Evolutionary conservation across 1,140 invertebrate genomes (phyloP), one percentile per base, ranked within the genome.

Genomic region (Chelonus insularis): DNA sequence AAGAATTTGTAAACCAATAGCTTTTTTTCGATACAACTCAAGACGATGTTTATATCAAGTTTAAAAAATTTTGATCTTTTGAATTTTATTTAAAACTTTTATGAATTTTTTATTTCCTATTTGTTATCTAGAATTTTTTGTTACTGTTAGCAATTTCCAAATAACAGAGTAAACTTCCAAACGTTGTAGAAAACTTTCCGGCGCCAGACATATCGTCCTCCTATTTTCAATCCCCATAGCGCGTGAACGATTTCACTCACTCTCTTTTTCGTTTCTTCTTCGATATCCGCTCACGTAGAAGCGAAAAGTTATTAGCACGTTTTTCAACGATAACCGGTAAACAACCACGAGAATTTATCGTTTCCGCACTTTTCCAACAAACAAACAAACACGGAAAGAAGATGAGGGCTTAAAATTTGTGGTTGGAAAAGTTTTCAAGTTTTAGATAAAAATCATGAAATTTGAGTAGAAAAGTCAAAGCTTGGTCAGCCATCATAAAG

Each of bases 191-290:
- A 67, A 70, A 69, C 57, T 72, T 72, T 59, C 55, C 58, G 69
- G 68, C 65, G 65, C 69, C 66, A 55, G 34, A 45, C 29, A 55
- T 63, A 39, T 37, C 20, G 54, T 68, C 61, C 67, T 70, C 64
- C 65, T 32, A 16, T 20, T 45, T 43, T 48, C 43, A 18, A 20
- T 48, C 32, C 18, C 41, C 41, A 16, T 6, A 43, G 41, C 41
- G 41, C 16, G 41, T 43, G 18, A 43, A 43, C 41, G 16, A 16
- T 43, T 43, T 43, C 8, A 18, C 41, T 43, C 41, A 43, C 41
- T 43, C 41, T 16, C 41, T 43, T 16, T 43, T 16, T 14, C 14
- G 8, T 32, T 34, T 16, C 18, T 20, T 16, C 41, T 25, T 48
- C 45, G 21, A 48, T 48, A 48, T 51, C 48, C 25, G 25, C 21